A percentile compares a stretch with the other conserved stretches of the same genome.
Conservation (phyloP, 2,113 vertebrate species). For the Anhinga rufa region DNA sequence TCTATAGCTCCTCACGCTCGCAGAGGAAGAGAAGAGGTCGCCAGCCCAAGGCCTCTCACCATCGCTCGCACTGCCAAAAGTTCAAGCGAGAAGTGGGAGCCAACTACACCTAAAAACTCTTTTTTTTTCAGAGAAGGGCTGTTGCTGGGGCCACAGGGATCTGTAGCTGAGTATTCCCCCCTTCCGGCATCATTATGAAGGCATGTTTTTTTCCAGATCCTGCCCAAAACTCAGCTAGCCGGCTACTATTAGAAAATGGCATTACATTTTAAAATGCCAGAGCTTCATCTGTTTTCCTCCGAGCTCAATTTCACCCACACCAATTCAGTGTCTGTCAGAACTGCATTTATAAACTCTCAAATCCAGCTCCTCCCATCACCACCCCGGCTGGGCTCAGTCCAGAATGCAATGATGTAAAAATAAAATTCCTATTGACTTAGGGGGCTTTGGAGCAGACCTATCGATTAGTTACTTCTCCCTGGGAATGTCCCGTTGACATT, state of each 20-base stretch:
- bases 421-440: background rate
- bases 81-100: rapidly evolving
- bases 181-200: background rate
- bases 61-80: rapidly evolving
- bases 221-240: background rate
- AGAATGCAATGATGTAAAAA: background rate
- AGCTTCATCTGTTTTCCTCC: background rate
- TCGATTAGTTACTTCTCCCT: background rate
- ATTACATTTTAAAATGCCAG: background rate
- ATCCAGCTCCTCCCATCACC: background rate
- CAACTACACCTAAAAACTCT: background rate
- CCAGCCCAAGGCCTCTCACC: background rate
- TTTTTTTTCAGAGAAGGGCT: no score
- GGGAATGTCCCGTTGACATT: background rate
- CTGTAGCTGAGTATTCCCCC: background rate
- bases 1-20: rapidly evolving
- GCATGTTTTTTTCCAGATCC: background rate
- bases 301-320: background rate
- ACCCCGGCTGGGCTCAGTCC: background rate
- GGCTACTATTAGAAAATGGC: background rate
- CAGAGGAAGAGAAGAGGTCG: background rate
- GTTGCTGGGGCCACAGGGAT: background rate
- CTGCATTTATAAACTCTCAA: background rate
- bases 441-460: background rate
- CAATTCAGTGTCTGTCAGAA: background rate